A percentile compares a stretch with the other conserved stretches of the same genome.
Conservation (phyloP, 2,113 vertebrate genomes). For the Pimephales promelas region DNA sequence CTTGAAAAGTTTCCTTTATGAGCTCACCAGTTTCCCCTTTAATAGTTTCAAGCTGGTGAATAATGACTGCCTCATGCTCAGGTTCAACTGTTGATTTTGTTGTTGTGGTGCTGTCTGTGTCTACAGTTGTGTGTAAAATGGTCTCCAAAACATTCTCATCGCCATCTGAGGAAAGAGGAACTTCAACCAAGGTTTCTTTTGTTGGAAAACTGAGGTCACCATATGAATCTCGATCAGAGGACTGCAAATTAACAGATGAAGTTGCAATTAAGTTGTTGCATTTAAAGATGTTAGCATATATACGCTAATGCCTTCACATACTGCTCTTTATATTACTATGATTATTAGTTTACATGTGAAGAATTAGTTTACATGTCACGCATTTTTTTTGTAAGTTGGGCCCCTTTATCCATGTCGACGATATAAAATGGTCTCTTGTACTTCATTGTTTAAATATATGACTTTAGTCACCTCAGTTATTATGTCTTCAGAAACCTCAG, state of each 20-base stretch:
- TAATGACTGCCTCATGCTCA: constrained; percentile 62
- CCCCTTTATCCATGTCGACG: background rate
- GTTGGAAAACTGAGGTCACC: constrained; percentile 62
- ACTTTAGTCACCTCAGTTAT: constrained; percentile 25
- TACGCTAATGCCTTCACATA: too few species aligned
- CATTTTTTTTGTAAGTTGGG: background rate
- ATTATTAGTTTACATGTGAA: background rate
- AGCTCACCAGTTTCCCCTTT: constrained; percentile 65
- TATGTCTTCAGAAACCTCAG: constrained; percentile 35
- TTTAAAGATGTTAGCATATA: constrained; percentile 28
- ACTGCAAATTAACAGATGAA: constrained; percentile 53
- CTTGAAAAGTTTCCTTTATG: constrained; percentile 57
- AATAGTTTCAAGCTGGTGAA: constrained; percentile 68
- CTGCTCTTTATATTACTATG: background rate
- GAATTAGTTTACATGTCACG: background rate
- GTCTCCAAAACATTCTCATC: constrained; percentile 67
- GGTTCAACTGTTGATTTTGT: constrained; percentile 38
- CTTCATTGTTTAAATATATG: background rate
- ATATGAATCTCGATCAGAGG: constrained; percentile 62
- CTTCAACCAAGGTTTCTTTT: constrained; percentile 38
- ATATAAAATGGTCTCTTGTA: background rate
- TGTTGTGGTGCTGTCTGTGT: constrained; percentile 13
- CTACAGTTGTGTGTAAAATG: constrained; percentile 58
- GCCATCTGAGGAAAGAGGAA: constrained; percentile 57
- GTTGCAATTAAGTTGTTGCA: constrained; percentile 14